phyloP scores from a whole-genome alignment of 2,888 invertebrate species.

The Patella ulyssiponensis region DNA sequence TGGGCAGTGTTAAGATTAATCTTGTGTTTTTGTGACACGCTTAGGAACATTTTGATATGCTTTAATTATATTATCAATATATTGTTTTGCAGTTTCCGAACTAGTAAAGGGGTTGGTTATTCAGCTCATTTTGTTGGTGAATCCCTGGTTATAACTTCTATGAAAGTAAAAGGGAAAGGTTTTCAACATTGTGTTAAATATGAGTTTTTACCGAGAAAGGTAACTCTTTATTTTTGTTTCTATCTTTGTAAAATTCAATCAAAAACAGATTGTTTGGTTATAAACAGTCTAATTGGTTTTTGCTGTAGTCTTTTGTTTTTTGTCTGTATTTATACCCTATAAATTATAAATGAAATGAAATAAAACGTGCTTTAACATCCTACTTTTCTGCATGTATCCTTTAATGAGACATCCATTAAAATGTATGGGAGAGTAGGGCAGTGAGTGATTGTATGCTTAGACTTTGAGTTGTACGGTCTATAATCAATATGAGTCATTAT shows the following conservation, averaged over 20 bases:
- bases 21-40: background rate
- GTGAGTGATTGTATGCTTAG: no score
- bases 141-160: constrained; percentile 97
- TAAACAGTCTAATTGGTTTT: background rate
- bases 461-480: no score
- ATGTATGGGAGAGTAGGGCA: no score
- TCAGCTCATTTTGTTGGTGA: constrained; percentile 99
- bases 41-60: background rate
- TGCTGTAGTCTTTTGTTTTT: constrained; percentile 2
- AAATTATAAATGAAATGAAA: background rate
- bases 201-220: constrained; percentile 98
- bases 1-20: no score
- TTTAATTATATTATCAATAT: background rate
- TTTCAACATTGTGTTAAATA: constrained; percentile 99
- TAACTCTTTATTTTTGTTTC: constrained; percentile 66
- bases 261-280: background rate
- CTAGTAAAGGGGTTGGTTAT: constrained; percentile 98
- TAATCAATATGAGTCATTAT: no score
- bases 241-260: background rate
- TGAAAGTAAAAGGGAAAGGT: constrained; percentile 99
- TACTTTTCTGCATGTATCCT: background rate
- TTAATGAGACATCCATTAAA: no score
- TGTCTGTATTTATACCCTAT: background rate
- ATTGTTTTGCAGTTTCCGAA: constrained; percentile 85
- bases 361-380: background rate